Base-by-base conservation (phyloP, 2,113 vertebrate species). In the Lasiurus borealis region DNA sequence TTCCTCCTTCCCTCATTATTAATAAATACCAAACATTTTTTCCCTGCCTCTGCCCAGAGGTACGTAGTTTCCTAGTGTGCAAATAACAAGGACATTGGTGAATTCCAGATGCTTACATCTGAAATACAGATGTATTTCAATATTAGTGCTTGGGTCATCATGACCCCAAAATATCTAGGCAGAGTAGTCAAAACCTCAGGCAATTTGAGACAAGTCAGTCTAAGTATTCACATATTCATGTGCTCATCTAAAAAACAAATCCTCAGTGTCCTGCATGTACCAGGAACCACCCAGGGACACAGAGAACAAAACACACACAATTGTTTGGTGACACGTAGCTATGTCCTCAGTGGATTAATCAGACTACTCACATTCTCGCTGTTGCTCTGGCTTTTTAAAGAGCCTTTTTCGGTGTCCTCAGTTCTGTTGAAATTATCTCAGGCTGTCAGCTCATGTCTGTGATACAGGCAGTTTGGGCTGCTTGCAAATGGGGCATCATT, bases 111-210 rank as follows among this genome's bases (percentile, higher is more conserved):
- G 71, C 50, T 64, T 93, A 71, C 7, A 11, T 36, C 57, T 64
- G 57, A 64, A 83, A 83, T 64, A 46, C 36, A 83, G 36, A 62
- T 18, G 7, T 19, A 76, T 76, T 81, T 80, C 69, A 77, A 90
- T 81, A 90, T 71, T 85, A 82, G 23, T 15, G 11, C 36, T 52
- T 89, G 83, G 34, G 57, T 84, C 19, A 87, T 94, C 57, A 54
- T n/a, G n/a, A 62, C 14, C 40, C 36, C 59, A 75, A 54, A 59
- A 57, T 75, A 46, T 87, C 40, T 82, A 31, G 34, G 23, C 50
- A 69, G 69, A 27, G 21, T 77, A 87, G 48, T 88, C 34, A 93
- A 92, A 93, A 66, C 23, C 75, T 91, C 23, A 80, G 75, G 31
- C 64, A 93, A 5, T 52, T 57, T 85, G 89, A 94, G 21, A 78